Percentiles rank a stretch among this genome's conserved stretches.
Evolutionary conservation across 2,888 invertebrate genomes (phyloP).

Genomic region (Rotaria sp.): DNA sequence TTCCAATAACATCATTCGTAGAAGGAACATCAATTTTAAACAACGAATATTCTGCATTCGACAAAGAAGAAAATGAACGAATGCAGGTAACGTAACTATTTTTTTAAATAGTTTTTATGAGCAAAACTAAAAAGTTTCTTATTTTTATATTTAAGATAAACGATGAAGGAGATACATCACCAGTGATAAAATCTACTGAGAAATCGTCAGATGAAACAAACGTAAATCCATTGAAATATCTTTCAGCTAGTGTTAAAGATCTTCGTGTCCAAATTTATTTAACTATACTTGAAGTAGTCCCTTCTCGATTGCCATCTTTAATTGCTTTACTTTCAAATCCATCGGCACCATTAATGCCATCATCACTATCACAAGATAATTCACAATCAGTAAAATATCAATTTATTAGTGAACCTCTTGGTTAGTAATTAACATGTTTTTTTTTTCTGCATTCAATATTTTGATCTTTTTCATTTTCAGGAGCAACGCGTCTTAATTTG

Average conservation of each 20-base stretch:
- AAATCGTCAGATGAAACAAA: neutral
- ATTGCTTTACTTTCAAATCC: neutral
- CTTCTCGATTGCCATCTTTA: neutral
- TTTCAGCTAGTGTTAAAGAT: neutral
- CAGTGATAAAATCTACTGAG: neutral
- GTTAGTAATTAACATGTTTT: neutral
- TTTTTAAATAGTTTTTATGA: neutral
- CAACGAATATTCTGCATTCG: neutral
- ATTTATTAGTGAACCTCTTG: slow-evolving; percentile 13
- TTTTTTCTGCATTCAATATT: neutral
- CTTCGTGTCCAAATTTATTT: neutral
- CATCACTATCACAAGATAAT: slow-evolving; percentile 1
- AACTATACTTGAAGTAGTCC: neutral
- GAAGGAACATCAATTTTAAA: neutral
- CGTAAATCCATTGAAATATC: neutral
- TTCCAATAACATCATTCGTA: neutral
- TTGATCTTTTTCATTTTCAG: neutral
- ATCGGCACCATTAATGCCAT: neutral
- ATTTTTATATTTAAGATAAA: neutral
- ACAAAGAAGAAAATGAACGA: neutral
- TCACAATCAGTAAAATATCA: slow-evolving; percentile 12
- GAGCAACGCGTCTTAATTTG: neutral
- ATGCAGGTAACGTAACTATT: neutral
- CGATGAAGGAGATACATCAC: neutral
- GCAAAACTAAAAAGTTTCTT: too few species aligned